phyloP scores from a whole-genome alignment of 1,140 invertebrate genomes.

The Drosophila pectinifera region DNA sequence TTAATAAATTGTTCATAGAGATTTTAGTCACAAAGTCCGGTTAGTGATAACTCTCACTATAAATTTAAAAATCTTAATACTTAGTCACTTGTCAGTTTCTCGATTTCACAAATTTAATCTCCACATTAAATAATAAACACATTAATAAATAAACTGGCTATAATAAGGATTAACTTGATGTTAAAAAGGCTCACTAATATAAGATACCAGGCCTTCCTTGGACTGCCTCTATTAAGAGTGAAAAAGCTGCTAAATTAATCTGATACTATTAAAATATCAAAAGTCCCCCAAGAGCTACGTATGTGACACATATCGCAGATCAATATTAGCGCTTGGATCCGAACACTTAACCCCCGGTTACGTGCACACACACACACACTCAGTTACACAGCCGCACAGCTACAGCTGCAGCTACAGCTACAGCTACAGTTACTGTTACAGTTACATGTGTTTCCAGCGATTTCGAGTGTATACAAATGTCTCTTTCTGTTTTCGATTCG shows the following conservation, averaged over 20 bases:
- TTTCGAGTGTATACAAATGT: constrained; percentile 57
- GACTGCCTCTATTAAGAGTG: no score
- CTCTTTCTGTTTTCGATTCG: constrained; percentile 59
- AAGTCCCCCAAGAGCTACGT: constrained; percentile 25
- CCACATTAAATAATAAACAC: no score
- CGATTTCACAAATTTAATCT: neutral
- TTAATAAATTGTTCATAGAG: no score
- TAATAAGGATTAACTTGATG: no score
- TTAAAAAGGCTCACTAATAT: neutral
- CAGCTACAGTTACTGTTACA: constrained; percentile 15
- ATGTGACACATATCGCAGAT: constrained; percentile 46
- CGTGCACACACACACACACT: constrained; percentile 2
- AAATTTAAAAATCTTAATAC: no score
- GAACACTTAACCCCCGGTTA: constrained; percentile 35
- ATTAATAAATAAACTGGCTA: no score
- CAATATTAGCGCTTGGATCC: constrained; percentile 41
- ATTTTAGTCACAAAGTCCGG: no score
- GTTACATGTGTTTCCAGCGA: constrained; percentile 43
- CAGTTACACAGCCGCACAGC: constrained; percentile 15
- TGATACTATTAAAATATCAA: constrained; percentile 1
- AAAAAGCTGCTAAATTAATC: neutral
- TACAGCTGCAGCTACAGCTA: constrained; percentile 18
- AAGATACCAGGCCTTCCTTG: no score
- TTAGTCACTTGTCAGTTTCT: neutral
- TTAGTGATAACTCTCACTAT: no score